phyloP scores from a whole-genome alignment of 2,888 invertebrate genomes.

The Mythimna vitellina region DNA sequence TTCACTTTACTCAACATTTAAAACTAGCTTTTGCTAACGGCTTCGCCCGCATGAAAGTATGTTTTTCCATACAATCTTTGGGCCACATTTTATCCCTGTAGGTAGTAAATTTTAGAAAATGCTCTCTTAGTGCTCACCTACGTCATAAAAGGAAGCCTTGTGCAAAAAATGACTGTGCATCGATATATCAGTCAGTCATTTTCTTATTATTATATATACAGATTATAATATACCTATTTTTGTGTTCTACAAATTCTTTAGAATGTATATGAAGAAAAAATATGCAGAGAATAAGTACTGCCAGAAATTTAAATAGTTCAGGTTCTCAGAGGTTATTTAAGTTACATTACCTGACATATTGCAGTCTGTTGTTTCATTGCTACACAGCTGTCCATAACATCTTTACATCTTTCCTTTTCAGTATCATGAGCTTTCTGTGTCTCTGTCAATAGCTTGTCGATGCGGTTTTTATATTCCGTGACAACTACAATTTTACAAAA shows the following conservation, averaged over 20 bases:
- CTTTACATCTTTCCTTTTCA: constrained; percentile 80
- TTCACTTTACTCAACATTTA: background rate
- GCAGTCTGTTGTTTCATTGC: constrained; percentile 83
- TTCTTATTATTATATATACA: too few relatives aligned
- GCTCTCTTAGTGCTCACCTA: too few relatives aligned
- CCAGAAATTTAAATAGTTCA: background rate
- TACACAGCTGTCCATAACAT: constrained; percentile 83
- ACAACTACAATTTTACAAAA: constrained; percentile 73
- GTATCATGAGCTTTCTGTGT: constrained; percentile 77
- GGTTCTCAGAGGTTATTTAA: background rate
- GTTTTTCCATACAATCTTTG: too few relatives aligned
- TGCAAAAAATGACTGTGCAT: too few relatives aligned
- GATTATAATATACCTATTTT: too few relatives aligned
- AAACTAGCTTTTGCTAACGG: too few relatives aligned
- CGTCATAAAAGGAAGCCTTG: too few relatives aligned
- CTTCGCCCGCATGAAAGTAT: too few relatives aligned
- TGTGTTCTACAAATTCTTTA: too few relatives aligned
- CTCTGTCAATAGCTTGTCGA: constrained; percentile 82
- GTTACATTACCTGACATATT: constrained; percentile 79
- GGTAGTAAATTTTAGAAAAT: too few relatives aligned
- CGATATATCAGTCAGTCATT: too few relatives aligned
- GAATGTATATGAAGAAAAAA: background rate
- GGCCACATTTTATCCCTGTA: too few relatives aligned
- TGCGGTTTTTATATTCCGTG: constrained; percentile 82
- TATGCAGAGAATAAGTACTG: background rate